These are phyloP conservation scores for Dioctria rufipes DNA, from an alignment of 2,888 invertebrate species.

Conservation along the genomic window DNA sequence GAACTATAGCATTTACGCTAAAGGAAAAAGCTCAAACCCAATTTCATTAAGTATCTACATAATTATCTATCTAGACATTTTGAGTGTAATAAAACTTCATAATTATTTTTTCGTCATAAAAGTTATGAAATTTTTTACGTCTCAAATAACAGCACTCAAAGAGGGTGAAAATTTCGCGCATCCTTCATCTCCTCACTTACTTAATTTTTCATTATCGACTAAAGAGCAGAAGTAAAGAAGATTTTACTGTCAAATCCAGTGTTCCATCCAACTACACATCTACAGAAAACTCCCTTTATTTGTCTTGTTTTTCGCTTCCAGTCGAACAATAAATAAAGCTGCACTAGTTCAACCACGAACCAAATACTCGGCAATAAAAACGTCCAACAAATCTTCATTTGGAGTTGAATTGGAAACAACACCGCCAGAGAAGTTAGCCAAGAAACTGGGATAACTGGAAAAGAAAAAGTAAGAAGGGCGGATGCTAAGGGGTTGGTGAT, in stretches of 20 bases:
- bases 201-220: constrained; percentile 8
- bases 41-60: too few species aligned
- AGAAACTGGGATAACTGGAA: constrained; percentile 7
- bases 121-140: too few species aligned
- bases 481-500: not conserved
- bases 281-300: not conserved
- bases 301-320: not conserved
- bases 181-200: not conserved
- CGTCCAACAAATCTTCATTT: constrained; percentile 32
- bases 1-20: too few species aligned
- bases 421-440: not conserved
- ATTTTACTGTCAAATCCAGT: constrained; percentile 2
- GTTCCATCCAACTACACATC: not conserved
- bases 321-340: not conserved
- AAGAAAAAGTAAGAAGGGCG: not conserved
- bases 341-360: constrained; percentile 16
- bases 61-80: too few species aligned
- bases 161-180: not conserved
- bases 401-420: constrained; percentile 27
- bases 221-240: not conserved
- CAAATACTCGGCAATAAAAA: constrained; percentile 14
- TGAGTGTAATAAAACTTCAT: too few species aligned
- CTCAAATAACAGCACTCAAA: too few species aligned
- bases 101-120: too few species aligned
- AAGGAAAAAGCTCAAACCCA: too few species aligned